Evolutionary conservation across 1,140 invertebrate genomes (phyloP), one percentile per base, ranked within the genome.

Genomic region (Drosophila funebris): DNA sequence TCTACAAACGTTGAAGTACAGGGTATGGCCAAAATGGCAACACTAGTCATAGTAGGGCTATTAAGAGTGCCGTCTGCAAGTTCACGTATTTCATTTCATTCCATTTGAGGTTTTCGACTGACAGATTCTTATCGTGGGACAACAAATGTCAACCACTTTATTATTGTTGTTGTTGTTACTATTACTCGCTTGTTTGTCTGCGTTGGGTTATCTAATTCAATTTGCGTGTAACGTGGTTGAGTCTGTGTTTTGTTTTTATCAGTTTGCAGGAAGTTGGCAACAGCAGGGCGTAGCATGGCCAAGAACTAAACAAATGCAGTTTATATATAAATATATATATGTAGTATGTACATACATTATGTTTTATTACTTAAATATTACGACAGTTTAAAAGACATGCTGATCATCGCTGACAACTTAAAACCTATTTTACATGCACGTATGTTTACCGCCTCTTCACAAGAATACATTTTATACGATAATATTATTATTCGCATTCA

Each of bases 301-400:
- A 18, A 27, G 8, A 41, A 4, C 13, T 16, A 18, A 31, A 61
- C 43, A 60, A 44, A 39, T 70, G 61, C 70, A 72, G 13, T 57
- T 27, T 48, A 1, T 56, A 31, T 44, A 31, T 60, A 46, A 2
- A 11, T 58, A 61, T 43, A 33, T 31, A 14, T 36, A 53, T 61
- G 36, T 22, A 61, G 20, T 39, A 57, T 64, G 73, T 78, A 48
- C 43, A 78, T 67, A 75, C 80, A 71, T 64, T 52, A 67, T 43
- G 50, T 54, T 87, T 85, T 85, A 85, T 87, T 87, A 64, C 81
- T 81, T 85, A 85, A 66, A 77, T 66, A 81, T 87, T 77, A 85
- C 64, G 69, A 85, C 66, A 66, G 72, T 69, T 84, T 79, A 73
- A 84, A 76, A 71, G 53, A 83, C 57, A 73, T 50, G 57, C 56